Conservation (phyloP, 2,797 vertebrate genomes). For the Chiloscyllium punctatum region DNA sequence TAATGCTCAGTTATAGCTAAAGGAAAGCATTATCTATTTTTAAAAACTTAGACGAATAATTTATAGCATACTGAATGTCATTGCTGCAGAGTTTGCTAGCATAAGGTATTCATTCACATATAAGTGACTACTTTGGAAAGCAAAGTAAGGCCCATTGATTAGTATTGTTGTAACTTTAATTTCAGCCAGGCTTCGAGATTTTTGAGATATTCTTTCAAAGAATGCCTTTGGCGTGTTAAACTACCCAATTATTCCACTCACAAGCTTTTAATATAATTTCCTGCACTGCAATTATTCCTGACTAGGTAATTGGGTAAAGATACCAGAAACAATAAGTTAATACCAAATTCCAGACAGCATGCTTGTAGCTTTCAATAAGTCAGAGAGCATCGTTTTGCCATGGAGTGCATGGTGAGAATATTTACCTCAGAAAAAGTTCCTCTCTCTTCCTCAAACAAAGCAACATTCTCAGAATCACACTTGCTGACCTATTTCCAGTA, state of each 20-base stretch:
- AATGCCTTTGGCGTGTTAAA: neutral
- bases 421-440: neutral
- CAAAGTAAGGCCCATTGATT: neutral
- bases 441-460: neutral
- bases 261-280: neutral
- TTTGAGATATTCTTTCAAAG: neutral
- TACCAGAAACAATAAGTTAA: neutral
- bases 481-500: constrained; percentile 1
- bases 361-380: neutral
- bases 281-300: neutral
- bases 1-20: neutral
- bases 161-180: neutral
- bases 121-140: neutral
- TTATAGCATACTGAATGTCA: neutral
- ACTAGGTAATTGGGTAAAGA: neutral
- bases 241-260: neutral
- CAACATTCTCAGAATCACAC: neutral
- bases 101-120: neutral
- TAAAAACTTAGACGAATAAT: neutral
- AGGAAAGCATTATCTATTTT: constrained; percentile 26
- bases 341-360: neutral
- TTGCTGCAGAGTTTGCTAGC: neutral
- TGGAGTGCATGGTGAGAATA: too few relatives aligned
- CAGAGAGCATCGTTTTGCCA: too few relatives aligned
- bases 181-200: neutral